Percentiles rank a stretch among this genome's conserved stretches.
phyloP scores from a whole-genome alignment of 2,888 invertebrate genomes.

The Leucoptera coffeella region DNA sequence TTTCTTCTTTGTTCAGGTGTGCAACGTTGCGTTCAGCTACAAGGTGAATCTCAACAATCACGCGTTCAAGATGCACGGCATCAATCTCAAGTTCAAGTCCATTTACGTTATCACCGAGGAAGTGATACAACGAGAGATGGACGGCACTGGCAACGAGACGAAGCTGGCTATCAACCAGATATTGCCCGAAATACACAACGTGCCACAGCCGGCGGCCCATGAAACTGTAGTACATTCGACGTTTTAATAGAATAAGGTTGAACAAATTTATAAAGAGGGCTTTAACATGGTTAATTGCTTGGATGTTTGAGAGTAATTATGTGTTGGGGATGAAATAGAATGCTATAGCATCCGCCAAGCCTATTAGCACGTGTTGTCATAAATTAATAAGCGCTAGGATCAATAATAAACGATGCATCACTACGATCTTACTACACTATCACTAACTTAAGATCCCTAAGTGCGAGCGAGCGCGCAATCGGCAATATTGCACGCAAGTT shows the following conservation, averaged over 20 bases:
- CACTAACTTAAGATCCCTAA: too few species aligned
- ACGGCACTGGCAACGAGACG: conserved; percentile 20
- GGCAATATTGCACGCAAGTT: too few species aligned
- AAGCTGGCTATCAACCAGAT: conserved; percentile 26
- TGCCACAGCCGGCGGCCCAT: conserved; percentile 27
- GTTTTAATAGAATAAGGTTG: neutral
- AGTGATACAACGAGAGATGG: conserved; percentile 27
- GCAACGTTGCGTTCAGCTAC: conserved; percentile 45
- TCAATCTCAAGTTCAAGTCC: conserved; percentile 45
- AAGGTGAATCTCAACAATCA: conserved; percentile 48
- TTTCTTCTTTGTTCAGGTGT: conserved; percentile 32
- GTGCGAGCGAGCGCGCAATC: too few species aligned
- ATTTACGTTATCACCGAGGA: conserved; percentile 44
- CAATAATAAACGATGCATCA: too few species aligned
- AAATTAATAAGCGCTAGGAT: too few species aligned
- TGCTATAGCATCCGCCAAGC: too few species aligned
- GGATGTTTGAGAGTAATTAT: neutral
- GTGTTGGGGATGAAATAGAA: too few species aligned
- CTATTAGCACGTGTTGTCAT: neutral
- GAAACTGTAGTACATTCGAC: conserved; percentile 16
- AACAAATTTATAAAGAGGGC: neutral
- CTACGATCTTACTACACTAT: too few species aligned
- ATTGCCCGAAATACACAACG: conserved; percentile 23
- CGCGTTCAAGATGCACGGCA: conserved; percentile 38
- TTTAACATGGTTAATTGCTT: neutral